phyloP scores from a whole-genome alignment of 2,797 vertebrate species.

The Chrysocyon brachyurus region DNA sequence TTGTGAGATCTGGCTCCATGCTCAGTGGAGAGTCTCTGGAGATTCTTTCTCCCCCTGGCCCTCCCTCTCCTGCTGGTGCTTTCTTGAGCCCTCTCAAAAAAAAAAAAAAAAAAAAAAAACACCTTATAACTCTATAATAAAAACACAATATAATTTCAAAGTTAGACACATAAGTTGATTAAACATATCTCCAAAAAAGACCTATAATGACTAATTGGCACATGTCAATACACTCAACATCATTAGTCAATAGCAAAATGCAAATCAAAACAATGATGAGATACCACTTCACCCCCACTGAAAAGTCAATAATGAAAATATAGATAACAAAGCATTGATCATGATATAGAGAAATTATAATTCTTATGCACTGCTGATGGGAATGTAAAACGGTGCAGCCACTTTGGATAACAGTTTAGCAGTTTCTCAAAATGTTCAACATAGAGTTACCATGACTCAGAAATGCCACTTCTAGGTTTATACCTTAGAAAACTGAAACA shows the following conservation, averaged over 20 bases:
- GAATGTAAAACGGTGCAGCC: not conserved
- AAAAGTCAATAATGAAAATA: not conserved
- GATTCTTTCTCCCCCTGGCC: not conserved
- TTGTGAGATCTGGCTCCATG: not conserved
- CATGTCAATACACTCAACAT: not conserved
- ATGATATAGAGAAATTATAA: not conserved
- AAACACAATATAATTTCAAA: not conserved
- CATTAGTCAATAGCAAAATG: not conserved
- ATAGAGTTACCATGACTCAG: not conserved
- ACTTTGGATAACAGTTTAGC: not conserved
- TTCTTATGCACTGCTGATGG: not conserved
- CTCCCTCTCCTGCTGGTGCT: not conserved
- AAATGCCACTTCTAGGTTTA: not conserved
- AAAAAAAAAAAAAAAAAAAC: not conserved
- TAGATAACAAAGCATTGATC: not conserved
- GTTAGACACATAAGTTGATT: not conserved
- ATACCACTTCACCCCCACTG: not conserved
- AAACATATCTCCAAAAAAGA: not conserved
- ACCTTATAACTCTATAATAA: not conserved
- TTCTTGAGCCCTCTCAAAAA: not conserved
- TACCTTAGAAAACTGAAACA: not conserved
- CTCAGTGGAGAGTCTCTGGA: not conserved
- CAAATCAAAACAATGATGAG: not conserved
- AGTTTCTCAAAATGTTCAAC: not conserved
- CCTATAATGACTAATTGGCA: not conserved